Conservation (phyloP, 2,797 vertebrate genomes). For the Sarcophilus harrisii region DNA sequence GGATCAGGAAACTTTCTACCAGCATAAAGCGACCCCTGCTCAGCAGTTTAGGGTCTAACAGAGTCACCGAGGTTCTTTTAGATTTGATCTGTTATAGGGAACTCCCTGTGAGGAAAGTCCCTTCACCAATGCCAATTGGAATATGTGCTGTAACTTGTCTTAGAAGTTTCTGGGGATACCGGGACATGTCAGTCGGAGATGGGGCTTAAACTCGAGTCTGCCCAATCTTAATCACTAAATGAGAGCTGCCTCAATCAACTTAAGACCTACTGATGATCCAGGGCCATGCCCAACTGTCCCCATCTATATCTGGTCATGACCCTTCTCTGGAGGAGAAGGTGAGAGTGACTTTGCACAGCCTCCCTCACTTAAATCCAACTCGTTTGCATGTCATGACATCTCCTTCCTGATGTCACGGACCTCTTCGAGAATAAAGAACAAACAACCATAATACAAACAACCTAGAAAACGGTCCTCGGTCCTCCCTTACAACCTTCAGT, state of each 20-base stretch:
- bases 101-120: background rate
- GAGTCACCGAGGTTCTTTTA: background rate
- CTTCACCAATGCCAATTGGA: background rate
- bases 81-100: background rate
- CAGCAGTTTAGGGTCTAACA: background rate
- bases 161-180: background rate
- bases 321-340: no score
- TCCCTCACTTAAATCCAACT: no score
- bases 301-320: no score
- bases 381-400: no score
- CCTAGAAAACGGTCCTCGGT: background rate
- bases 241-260: no score
- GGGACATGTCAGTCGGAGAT: background rate
- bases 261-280: background rate
- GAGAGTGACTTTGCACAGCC: no score
- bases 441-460: background rate
- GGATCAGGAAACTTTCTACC: background rate
- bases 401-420: no score
- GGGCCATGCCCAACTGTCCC: no score
- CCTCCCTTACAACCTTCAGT: background rate
- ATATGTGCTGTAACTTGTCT: background rate
- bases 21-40: background rate
- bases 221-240: no score
- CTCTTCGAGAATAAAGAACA: no score
- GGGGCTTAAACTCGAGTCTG: background rate